A percentile compares a stretch with the other conserved stretches of the same genome.
These are phyloP conservation scores for Planococcus citri DNA, from an alignment of 1,140 invertebrate species.

Conservation along the genomic window DNA sequence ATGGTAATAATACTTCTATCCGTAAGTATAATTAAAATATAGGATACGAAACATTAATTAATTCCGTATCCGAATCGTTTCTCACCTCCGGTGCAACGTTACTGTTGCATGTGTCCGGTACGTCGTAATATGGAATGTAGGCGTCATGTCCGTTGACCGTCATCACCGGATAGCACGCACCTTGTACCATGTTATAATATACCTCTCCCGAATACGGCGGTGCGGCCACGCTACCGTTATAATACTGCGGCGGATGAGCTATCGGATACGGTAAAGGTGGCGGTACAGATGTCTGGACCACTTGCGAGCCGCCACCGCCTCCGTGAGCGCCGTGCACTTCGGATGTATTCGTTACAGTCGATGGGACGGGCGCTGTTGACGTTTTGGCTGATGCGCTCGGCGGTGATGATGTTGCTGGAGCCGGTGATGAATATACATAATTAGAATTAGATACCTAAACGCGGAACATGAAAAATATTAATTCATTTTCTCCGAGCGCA, in stretches of 20 bases:
- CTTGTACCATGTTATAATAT: constrained; percentile 7
- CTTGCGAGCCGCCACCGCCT: background rate
- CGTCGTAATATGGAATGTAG: constrained; percentile 8
- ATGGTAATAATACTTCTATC: no score
- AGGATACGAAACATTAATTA: no score
- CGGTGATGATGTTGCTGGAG: background rate
- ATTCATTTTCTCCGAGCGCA: no score
- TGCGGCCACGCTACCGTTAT: background rate
- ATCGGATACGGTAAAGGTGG: constrained; percentile 1
- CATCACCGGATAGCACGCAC: constrained; percentile 1
- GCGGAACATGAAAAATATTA: background rate
- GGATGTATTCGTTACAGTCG: background rate
- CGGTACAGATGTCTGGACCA: background rate
- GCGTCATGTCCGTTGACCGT: background rate
- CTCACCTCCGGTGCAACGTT: background rate
- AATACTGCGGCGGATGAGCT: background rate
- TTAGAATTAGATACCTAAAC: constrained; percentile 9
- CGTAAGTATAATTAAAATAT: no score
- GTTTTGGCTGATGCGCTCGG: background rate
- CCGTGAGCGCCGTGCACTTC: background rate
- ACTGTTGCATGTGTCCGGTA: background rate
- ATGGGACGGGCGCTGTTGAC: background rate
- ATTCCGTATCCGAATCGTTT: background rate
- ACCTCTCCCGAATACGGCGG: background rate
- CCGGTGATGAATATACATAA: constrained; percentile 9